Evolutionary conservation across 1,140 invertebrate genomes (phyloP), one percentile per base, ranked within the genome.

Genomic region (Drusus annulatus): DNA sequence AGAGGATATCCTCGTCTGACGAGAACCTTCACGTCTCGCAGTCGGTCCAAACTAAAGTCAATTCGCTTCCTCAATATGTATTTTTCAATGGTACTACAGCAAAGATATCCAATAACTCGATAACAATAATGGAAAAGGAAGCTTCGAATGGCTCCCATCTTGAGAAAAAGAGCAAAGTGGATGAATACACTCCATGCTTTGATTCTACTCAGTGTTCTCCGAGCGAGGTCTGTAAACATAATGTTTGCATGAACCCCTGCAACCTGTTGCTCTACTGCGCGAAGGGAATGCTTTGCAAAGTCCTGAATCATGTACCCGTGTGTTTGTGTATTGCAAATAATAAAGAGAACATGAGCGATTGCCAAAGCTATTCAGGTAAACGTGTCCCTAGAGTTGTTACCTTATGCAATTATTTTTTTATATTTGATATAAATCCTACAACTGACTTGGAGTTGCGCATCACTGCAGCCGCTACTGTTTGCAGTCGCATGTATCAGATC

Each of bases 221-320:
- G 0, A 19, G 51, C 16, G 86, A 92, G 79, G 87, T 89, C 28
- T 93, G 93, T 84, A 83, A 92, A 21, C 85, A 88, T 31, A 86
- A 87, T 79, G 81, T 84, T 15, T 93, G 93, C 86, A 84, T 89
- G 78, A 87, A 91, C 86, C 92, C 92, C 36, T 93, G 93, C 85
- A 85, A 87, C 28, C 82, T 87, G 84, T 87, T 86, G 85, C 84
- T 83, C 21, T 86, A 84, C 83, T 89, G 86, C 85, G 85, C 76
- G 84, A 83, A 81, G 63, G 82, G 82, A 71, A 79, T 84, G 76
- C 82, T 84, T 79, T 92, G 91, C 86, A 85, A 86, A 71, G 89
- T 90, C 81, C 84, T 87, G 54, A 86, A 87, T 80, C 90, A 91
- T 85, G 86, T 86, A 83, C 86, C 90, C 84, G 85, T 89, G 86